Evolutionary conservation across 2,888 invertebrate species (phyloP), one percentile per base, ranked within the genome.

Genomic region (Acanthococcus lagerstroemiae): DNA sequence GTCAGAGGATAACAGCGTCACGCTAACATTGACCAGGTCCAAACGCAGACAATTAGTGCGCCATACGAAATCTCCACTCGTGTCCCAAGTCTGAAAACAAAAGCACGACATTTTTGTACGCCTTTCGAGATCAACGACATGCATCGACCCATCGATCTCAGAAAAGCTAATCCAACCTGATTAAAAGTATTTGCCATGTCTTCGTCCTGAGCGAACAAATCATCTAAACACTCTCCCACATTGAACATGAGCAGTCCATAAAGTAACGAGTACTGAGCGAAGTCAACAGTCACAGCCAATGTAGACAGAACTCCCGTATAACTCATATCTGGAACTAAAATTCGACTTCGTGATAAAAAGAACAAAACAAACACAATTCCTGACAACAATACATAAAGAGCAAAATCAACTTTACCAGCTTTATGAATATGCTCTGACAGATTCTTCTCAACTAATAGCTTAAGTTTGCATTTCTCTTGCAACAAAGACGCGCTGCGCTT

Each of bases 241-340:
- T 96, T 96, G 77, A 90, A 88, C 2, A 86, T 83, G 6, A 96
- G 79, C 67, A 96, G 82, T 19, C 94, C 95, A 68, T 90, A 83
- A 61, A 96, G 83, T 48, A 95, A 78, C 75, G 87, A 86, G 78
- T 94, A 95, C 76, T 95, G 93, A 56, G 84, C 82, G 56, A 88
- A 81, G 78, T 92, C 89, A 67, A 96, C 76, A 52, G 87, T 83
- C 68, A 86, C 86, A 76, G 90, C 87, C 72, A 95, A 82, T 37
- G 91, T 90, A 2, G 92, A 88, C 68, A 96, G 79, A 27, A 86
- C 85, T 21, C 94, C 95, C 68, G 87, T 86, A 17, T 94, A 81
- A 73, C 87, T 87, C 76, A 91, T 83, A 77, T 94, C 91, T 0
- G 95, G 86, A 46, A 87, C 85, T 81, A 21, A 2, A 4, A 17